These are phyloP conservation scores for Sinocyclocheilus anophthalmus DNA, from an alignment of 2,113 vertebrate genomes.

Conservation along the genomic window DNA sequence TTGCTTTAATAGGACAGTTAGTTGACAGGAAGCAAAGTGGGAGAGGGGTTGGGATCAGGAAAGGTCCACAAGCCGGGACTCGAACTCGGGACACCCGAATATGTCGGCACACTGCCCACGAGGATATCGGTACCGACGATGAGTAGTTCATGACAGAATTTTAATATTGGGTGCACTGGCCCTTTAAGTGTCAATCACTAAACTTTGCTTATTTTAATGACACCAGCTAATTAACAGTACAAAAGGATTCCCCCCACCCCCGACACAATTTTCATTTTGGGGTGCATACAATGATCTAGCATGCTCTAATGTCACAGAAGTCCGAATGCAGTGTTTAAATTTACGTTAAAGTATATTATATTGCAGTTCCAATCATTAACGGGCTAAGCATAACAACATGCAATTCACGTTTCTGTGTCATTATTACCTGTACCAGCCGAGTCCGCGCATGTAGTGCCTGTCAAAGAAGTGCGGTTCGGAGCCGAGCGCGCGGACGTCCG, in stretches of 20 bases:
- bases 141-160: background rate
- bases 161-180: background rate
- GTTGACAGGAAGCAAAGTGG: too few relatives aligned
- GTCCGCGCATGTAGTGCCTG: slow-evolving; percentile 78
- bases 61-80: too few relatives aligned
- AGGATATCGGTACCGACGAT: too few relatives aligned
- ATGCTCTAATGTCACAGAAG: background rate
- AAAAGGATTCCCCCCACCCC: too few relatives aligned
- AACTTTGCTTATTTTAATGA: background rate
- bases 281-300: background rate
- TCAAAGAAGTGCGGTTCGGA: slow-evolving; percentile 82
- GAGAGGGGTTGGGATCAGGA: too few relatives aligned
- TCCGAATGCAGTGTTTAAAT: background rate
- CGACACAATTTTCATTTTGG: background rate
- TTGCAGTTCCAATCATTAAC: too few relatives aligned
- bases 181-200: background rate
- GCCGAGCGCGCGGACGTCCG: slow-evolving; percentile 78
- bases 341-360: background rate
- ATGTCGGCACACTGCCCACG: too few relatives aligned
- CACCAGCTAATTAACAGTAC: background rate
- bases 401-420: background rate
- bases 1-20: too few relatives aligned
- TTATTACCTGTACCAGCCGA: slow-evolving; percentile 81
- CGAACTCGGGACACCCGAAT: too few relatives aligned
- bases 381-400: background rate